These are phyloP conservation scores for Branchellion lobata DNA, from an alignment of 2,888 invertebrate species.

Conservation along the genomic window DNA sequence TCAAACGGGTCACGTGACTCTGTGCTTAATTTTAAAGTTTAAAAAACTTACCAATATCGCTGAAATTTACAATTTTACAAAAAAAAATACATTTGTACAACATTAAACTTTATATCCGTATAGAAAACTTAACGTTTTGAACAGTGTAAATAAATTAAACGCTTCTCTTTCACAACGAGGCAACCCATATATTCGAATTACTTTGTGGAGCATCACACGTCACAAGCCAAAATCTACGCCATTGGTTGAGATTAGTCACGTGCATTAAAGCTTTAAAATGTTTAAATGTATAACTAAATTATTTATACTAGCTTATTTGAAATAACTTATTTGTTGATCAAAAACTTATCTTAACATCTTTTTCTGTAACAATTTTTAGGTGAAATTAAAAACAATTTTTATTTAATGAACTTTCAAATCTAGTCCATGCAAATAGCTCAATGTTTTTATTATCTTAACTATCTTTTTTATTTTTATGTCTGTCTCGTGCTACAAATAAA, in stretches of 20 bases:
- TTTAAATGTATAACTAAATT: neutral
- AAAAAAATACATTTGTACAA: neutral
- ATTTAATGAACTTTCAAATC: too few relatives aligned
- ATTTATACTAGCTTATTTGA: too few relatives aligned
- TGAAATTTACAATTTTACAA: neutral
- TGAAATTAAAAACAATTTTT: too few relatives aligned
- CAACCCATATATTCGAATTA: neutral
- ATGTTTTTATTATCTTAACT: too few relatives aligned
- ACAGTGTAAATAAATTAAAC: neutral
- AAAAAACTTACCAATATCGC: neutral
- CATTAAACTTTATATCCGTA: neutral
- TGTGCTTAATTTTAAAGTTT: conserved; percentile 6
- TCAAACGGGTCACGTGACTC: conserved; percentile 57
- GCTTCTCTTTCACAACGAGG: neutral
- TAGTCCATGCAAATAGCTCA: too few relatives aligned
- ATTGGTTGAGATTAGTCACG: neutral
- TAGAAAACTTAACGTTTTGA: neutral
- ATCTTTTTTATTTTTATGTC: too few relatives aligned
- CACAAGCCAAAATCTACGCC: neutral
- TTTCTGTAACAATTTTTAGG: too few relatives aligned
- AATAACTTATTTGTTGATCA: too few relatives aligned
- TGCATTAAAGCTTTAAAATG: neutral
- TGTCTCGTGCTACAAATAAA: too few relatives aligned
- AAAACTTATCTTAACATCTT: too few relatives aligned
- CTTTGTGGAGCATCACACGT: conserved; percentile 8